Base-by-base conservation (phyloP, 2,888 invertebrate genomes). In the Beris chalybata region DNA sequence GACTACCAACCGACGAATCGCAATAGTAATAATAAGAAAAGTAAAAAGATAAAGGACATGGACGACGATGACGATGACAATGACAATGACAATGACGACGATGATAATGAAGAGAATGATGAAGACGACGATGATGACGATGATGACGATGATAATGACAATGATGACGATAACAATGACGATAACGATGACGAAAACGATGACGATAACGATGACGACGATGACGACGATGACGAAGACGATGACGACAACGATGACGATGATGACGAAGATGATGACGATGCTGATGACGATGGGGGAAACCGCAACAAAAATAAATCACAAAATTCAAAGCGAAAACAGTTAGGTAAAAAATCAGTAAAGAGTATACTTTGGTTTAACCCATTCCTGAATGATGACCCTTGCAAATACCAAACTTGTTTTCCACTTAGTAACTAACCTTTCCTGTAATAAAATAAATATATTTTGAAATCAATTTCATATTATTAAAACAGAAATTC, bases 201-300 rank as follows among this genome's bases (percentile, higher is more conserved):
- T 55, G 77, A 79, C 58, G 78, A 71, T 0, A 66, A 82, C 13
- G 79, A 82, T 12, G 77, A 82, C 6, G 77, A 82, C 6, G 77
- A 83, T 22, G 80, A 73, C 0, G 67, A 74, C 0, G 66, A 74
- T 0, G 64, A 79, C 59, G 80, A 82, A 70, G 78, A 81, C 61
- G 79, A 81, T 48, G 78, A 82, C 50, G 78, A 82, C 47, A 78
- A 79, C 64, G 76, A 77, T 58, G 75, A 82, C 7, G 76, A 82
- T 56, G 77, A 80, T 58, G 78, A 82, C 64, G 77, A 81, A 68
- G 79, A 81, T 68, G 77, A 72, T 57, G 74, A 74, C 59, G 72
- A 74, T 50, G 73, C 74, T 47, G 73, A 72, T 67, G 73, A 73
- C 64, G 74, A 73, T 59, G 74, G 73, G 56, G 71, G 12, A 29